These are phyloP conservation scores for Perca fluviatilis DNA, from an alignment of 2,113 vertebrate species.

Conservation along the genomic window DNA sequence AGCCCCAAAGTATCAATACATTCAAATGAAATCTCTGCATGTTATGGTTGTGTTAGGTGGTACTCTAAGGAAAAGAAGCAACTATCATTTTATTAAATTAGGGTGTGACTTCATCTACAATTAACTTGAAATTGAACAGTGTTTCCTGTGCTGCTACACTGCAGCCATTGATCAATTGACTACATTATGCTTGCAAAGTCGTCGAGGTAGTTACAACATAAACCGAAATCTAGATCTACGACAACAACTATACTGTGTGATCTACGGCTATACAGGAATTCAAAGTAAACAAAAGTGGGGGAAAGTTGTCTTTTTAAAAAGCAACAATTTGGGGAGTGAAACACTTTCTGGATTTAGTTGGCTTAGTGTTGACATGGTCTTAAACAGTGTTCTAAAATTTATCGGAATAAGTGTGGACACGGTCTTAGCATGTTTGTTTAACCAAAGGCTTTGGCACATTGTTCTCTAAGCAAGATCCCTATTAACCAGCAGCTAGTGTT, in stretches of 20 bases:
- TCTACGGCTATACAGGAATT: background rate
- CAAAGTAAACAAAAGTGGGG: background rate
- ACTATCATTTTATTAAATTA: background rate
- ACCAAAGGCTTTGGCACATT: conserved; percentile 64
- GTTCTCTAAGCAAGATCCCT: conserved; percentile 47
- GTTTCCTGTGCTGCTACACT: background rate
- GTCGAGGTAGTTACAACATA: background rate
- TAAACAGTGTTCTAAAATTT: background rate
- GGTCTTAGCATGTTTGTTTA: conserved; percentile 61
- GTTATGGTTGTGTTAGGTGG: background rate
- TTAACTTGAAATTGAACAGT: background rate
- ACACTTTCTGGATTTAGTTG: background rate
- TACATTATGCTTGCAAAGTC: background rate
- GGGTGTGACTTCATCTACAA: background rate
- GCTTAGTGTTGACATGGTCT: conserved; percentile 1
- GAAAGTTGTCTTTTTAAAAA: background rate
- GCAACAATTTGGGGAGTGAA: background rate
- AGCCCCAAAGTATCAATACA: background rate
- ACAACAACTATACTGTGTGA: background rate
- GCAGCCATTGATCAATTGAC: background rate
- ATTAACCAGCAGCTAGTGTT: conserved; percentile 64
- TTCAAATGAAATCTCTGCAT: background rate
- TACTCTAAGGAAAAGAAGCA: background rate
- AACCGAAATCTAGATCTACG: background rate
- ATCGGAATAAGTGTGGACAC: conserved; percentile 25